Evolutionary conservation across 2,888 invertebrate species (phyloP).

Genomic region (Cantharis rufa): DNA sequence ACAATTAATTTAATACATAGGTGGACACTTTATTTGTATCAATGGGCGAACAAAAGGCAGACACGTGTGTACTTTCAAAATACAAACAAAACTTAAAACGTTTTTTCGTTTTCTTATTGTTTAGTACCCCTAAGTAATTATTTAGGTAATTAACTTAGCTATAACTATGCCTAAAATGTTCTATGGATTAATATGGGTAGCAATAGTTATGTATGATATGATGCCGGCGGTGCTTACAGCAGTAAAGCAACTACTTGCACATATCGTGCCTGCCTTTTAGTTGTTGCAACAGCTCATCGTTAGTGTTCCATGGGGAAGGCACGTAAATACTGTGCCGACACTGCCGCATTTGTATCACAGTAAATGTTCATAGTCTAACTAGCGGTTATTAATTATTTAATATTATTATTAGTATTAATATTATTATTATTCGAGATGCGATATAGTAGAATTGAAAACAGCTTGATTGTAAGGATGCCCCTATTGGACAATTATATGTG

Average conservation of each 20-base stretch:
- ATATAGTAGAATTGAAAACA: slow-evolving; percentile 40
- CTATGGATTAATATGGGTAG: slow-evolving; percentile 28
- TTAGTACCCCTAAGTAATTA: slow-evolving; percentile 7
- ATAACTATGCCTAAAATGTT: slow-evolving; percentile 22
- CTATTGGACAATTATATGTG: slow-evolving; percentile 93
- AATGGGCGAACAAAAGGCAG: slow-evolving; percentile 57
- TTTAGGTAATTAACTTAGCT: slow-evolving; percentile 25
- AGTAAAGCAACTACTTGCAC: slow-evolving; percentile 46
- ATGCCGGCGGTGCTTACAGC: slow-evolving; percentile 33
- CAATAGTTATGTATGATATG: slow-evolving; percentile 28
- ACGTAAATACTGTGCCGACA: slow-evolving; percentile 54
- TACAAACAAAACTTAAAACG: slow-evolving; percentile 8
- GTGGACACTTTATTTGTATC: slow-evolving; percentile 56
- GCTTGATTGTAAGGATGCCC: slow-evolving; percentile 33
- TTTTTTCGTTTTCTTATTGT: neutral
- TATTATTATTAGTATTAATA: neutral
- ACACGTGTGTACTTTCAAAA: slow-evolving; percentile 51
- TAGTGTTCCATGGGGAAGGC: slow-evolving; percentile 55
- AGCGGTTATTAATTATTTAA: slow-evolving; percentile 33
- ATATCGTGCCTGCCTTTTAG: slow-evolving; percentile 56
- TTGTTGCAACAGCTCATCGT: slow-evolving; percentile 51
- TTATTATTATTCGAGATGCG: slow-evolving; percentile 25
- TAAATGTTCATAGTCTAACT: slow-evolving; percentile 51
- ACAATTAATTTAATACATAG: slow-evolving; percentile 55
- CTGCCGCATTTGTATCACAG: slow-evolving; percentile 56